Evolutionary conservation across 2,888 invertebrate genomes (phyloP).

Genomic region (Strigamia crassipes): DNA sequence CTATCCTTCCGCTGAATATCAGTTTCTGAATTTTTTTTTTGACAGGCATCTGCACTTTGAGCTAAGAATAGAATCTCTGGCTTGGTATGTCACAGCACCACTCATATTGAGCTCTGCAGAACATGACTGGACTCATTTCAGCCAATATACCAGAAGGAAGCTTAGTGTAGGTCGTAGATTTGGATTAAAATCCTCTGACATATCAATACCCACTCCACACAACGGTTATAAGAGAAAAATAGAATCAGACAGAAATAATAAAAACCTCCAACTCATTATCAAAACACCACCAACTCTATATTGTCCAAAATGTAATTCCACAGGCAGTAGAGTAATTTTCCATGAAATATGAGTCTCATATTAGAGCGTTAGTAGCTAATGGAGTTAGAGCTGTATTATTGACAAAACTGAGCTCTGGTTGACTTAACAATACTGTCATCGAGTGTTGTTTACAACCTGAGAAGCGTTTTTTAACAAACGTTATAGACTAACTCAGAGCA

Average conservation of each 20-base stretch:
- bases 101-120: neutral
- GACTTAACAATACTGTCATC: slow-evolving; percentile 29
- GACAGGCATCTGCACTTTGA: slow-evolving; percentile 26
- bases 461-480: neutral
- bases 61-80: slow-evolving; percentile 19
- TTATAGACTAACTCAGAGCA: slow-evolving; percentile 18
- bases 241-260: neutral
- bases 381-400: slow-evolving; percentile 15
- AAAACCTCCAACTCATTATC: neutral
- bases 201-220: neutral
- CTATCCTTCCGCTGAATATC: neutral
- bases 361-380: neutral
- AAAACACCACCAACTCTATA: neutral
- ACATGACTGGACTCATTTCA: slow-evolving; percentile 2
- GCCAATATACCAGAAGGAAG: neutral
- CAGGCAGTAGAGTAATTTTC: neutral
- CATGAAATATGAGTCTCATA: neutral
- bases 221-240: neutral
- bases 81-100: neutral
- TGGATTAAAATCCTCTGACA: neutral
- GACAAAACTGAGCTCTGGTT: slow-evolving; percentile 20
- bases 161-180: neutral
- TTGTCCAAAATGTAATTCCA: neutral
- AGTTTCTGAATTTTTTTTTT: neutral
- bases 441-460: slow-evolving; percentile 9